A percentile compares a stretch with the other conserved stretches of the same genome.
Evolutionary conservation across 2,888 invertebrate genomes (phyloP).

Genomic region (Mylabris sibirica): DNA sequence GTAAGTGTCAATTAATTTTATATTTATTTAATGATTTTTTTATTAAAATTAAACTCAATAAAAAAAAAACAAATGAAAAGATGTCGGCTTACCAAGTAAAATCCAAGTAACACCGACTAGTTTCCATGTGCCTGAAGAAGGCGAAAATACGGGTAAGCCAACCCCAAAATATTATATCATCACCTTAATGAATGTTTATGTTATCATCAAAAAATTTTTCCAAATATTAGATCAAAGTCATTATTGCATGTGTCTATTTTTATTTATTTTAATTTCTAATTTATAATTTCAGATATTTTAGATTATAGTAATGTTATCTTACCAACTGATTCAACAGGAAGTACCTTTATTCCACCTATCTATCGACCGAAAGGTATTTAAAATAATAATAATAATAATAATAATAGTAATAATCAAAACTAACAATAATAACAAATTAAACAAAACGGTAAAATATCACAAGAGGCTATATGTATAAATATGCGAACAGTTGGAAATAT

Average conservation of each 20-base stretch:
- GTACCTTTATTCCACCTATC: slow-evolving; percentile 74
- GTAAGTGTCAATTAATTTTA: slow-evolving; percentile 67
- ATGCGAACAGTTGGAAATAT: neutral
- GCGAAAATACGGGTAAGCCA: slow-evolving; percentile 73
- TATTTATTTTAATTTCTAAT: slow-evolving; percentile 42
- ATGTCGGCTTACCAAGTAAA: slow-evolving; percentile 68
- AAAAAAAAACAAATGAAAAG: slow-evolving; percentile 50
- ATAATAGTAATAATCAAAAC: neutral
- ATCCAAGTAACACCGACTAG: slow-evolving; percentile 71
- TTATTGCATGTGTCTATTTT: neutral
- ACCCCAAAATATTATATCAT: neutral
- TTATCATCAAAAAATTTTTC: neutral
- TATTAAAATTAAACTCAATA: neutral
- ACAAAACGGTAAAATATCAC: neutral
- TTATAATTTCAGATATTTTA: slow-evolving; percentile 72
- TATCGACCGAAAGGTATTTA: slow-evolving; percentile 74
- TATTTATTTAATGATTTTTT: slow-evolving; percentile 4
- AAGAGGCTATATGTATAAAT: neutral
- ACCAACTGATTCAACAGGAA: slow-evolving; percentile 79
- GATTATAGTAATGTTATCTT: slow-evolving; percentile 77
- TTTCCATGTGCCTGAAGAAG: slow-evolving; percentile 66
- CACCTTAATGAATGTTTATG: neutral
- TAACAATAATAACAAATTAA: neutral
- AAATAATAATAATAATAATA: slow-evolving; percentile 38
- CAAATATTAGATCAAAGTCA: no score